Base-by-base conservation (phyloP, 2,797 vertebrate species). In the Spinus olivaceus region DNA sequence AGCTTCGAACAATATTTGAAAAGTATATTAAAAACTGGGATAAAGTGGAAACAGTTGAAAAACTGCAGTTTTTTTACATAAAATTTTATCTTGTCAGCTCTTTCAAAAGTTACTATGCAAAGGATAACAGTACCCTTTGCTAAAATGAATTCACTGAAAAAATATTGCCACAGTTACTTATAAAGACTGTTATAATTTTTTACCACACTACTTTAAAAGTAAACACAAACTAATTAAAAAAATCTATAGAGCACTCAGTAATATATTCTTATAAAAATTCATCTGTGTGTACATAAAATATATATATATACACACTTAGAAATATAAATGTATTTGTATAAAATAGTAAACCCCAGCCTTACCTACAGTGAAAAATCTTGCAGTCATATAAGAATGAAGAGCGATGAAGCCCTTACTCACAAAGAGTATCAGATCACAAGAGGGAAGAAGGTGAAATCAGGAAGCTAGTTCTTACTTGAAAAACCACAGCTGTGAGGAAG, bases 291-390 rank as follows among this genome's bases (percentile, higher is more conserved):
- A 37, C 41, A 33, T 37, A 37, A 49, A 47, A 37, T 37, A 15
- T 20, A 30, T 7, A 30, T 7, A 65, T 10, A 56, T 2, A 42
- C 9, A 69, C 2, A 73, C 12, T 53, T 1, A 59, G 2, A 73
- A 30, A 35, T 17, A 59, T 11, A 50, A 7, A 61, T 33, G 19
- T 57, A 59, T 60, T 30, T 15, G 51, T 30, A 57, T 17, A 24
- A 30, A 57, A 88, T 65, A 79, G 46, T 10, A 87, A 91, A 81
- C 4, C 10, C 7, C 54, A 91, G 46, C 33, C 94, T 95, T 97
- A 96, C 96, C 86, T 86, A 84, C 44, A 41, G 35, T 59, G 73
- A 94, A 95, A 88, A 93, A 95, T 95, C 90, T 81, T 88, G 66
- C 46, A 93, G 82, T 50, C 82, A 50, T 47, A 4, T 25, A 91